These are phyloP conservation scores for Quadroppia sp. DNA, from an alignment of 2,888 invertebrate genomes.

Conservation along the genomic window DNA sequence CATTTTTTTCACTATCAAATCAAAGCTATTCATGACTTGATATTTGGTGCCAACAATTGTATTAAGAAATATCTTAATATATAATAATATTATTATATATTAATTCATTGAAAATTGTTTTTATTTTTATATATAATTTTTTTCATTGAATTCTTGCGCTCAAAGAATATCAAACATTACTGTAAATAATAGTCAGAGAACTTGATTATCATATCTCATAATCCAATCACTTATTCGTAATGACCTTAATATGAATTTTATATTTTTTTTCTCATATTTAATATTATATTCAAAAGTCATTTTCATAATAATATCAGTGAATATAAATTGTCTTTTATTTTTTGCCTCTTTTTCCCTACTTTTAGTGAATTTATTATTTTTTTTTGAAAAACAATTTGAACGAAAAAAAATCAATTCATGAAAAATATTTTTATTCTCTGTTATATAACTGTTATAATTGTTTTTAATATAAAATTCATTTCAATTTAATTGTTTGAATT, in stretches of 20 bases:
- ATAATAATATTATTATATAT: neutral
- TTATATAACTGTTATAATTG: no score
- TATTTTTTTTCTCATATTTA: neutral
- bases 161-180: no score
- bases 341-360: neutral
- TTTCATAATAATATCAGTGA: no score
- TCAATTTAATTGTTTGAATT: no score
- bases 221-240: conserved; percentile 23
- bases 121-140: no score
- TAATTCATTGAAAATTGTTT: neutral
- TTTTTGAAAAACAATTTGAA: neutral
- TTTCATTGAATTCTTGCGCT: no score
- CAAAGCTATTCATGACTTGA: neutral
- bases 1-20: neutral
- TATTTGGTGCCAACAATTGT: conserved; percentile 10
- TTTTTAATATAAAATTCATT: no score
- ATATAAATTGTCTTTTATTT: neutral
- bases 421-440: neutral
- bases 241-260: conserved; percentile 29
- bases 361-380: neutral
- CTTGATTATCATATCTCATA: conserved; percentile 1
- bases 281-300: neutral
- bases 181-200: neutral
- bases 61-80: neutral
- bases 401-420: neutral